Conservation (phyloP, 1,140 invertebrate genomes). For the Drosophila rufa region DNA sequence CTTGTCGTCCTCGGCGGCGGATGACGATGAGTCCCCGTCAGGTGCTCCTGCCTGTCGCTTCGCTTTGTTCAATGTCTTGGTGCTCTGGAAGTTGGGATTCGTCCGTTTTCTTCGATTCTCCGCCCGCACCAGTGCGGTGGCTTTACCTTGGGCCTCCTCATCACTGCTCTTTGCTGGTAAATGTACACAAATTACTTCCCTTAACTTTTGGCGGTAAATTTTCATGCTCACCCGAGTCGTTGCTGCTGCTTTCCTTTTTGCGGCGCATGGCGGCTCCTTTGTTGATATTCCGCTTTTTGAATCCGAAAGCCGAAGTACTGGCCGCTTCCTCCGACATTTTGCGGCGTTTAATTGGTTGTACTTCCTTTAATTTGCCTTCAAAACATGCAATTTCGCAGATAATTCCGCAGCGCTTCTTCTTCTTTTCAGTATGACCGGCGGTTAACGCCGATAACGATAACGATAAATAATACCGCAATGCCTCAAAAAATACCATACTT, state of each 20-base stretch:
- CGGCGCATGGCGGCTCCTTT: conserved; percentile 62
- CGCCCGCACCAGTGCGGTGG: conserved; percentile 86
- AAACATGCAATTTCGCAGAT: conserved; percentile 5
- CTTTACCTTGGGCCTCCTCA: conserved; percentile 58
- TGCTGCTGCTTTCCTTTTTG: conserved; percentile 68
- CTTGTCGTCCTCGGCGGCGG: conserved; percentile 85
- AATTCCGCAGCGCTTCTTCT: conserved; percentile 5
- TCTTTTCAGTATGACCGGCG: background rate
- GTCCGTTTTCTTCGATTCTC: conserved; percentile 86
- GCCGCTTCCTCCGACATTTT: conserved; percentile 69
- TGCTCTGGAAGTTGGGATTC: conserved; percentile 88
- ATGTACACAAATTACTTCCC: background rate
- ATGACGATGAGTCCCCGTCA: conserved; percentile 37
- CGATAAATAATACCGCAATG: background rate
- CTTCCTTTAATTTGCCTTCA: background rate
- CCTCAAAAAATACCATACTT: too few relatives aligned
- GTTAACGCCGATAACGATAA: background rate
- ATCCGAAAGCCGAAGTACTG: conserved; percentile 66
- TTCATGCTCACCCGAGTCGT: conserved; percentile 57
- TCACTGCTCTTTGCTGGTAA: conserved; percentile 65
- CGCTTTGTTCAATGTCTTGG: conserved; percentile 81
- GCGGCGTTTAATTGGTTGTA: background rate
- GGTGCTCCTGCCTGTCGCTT: conserved; percentile 69
- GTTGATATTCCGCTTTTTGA: conserved; percentile 77
- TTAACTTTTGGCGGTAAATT: conserved; percentile 33